Conservation (phyloP, 1,140 invertebrate genomes). For the Ylistrum balloti region DNA sequence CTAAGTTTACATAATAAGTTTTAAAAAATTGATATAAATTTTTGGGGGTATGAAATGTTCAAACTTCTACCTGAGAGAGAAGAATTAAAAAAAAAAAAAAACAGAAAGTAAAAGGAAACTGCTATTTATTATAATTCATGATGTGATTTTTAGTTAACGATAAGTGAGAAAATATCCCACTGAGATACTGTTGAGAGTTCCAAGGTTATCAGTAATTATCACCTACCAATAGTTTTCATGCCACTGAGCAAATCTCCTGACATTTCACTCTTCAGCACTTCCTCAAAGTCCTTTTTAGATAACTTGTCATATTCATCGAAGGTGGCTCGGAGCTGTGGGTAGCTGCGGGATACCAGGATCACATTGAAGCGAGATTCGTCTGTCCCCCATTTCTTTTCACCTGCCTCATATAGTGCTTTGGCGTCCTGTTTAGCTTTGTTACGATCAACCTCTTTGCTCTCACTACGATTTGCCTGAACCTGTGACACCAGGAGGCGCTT, state of each 20-base stretch:
- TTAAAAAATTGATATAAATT: too few species aligned
- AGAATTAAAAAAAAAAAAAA: too few species aligned
- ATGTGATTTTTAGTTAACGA: too few species aligned
- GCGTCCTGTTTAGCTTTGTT: constrained; percentile 81
- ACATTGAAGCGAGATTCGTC: constrained; percentile 83
- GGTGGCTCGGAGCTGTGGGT: constrained; percentile 81
- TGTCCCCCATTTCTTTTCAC: constrained; percentile 84
- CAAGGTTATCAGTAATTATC: too few species aligned
- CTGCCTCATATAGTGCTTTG: constrained; percentile 82
- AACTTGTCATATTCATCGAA: constrained; percentile 82
- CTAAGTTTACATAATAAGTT: too few species aligned
- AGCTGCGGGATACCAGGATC: constrained; percentile 79
- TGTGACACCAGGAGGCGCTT: constrained; percentile 91
- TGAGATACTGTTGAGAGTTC: too few species aligned
- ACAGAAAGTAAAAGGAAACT: too few species aligned
- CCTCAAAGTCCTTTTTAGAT: constrained; percentile 81
- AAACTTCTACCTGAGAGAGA: too few species aligned
- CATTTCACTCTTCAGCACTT: constrained; percentile 81
- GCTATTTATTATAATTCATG: too few species aligned
- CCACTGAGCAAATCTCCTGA: constrained; percentile 81
- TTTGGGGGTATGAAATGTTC: too few species aligned
- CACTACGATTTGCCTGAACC: constrained; percentile 79
- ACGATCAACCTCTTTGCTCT: constrained; percentile 76
- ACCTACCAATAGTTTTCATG: constrained; percentile 80
- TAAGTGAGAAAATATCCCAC: too few species aligned